These are phyloP conservation scores for Sardina pilchardus DNA, from an alignment of 2,113 vertebrate genomes.

Conservation along the genomic window DNA sequence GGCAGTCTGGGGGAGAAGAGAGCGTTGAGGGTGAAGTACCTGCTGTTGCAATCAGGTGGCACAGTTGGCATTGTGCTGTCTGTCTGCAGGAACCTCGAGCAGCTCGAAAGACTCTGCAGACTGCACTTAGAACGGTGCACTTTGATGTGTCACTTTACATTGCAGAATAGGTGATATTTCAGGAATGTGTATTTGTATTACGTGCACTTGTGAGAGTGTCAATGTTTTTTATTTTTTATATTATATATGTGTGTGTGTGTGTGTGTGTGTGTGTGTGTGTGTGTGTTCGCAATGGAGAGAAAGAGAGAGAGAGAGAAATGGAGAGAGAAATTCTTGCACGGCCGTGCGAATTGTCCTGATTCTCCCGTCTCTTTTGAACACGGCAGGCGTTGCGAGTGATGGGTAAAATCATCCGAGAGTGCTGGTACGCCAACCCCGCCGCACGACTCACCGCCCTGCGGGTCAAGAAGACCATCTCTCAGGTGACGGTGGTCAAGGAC, in stretches of 20 bases:
- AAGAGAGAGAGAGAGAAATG: neutral
- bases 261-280: slow-evolving; percentile 25
- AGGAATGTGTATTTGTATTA: neutral
- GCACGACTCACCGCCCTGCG: slow-evolving; percentile 92
- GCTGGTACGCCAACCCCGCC: slow-evolving; percentile 86
- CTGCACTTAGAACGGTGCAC: neutral
- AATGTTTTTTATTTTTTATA: too few species aligned
- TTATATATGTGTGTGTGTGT: neutral
- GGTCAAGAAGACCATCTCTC: slow-evolving; percentile 92
- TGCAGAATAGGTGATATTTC: neutral
- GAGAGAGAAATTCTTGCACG: neutral
- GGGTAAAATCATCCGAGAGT: slow-evolving; percentile 94
- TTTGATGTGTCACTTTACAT: neutral
- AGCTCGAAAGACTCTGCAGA: neutral
- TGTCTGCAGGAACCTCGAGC: neutral
- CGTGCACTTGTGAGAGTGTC: neutral
- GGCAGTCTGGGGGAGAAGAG: neutral
- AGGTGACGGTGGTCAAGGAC: slow-evolving; percentile 80
- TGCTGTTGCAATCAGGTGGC: neutral
- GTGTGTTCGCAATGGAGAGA: neutral
- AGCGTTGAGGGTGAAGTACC: neutral
- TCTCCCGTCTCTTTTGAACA: slow-evolving; percentile 27
- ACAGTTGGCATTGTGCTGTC: neutral
- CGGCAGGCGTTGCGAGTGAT: slow-evolving; percentile 86
- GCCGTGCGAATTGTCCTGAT: neutral